phyloP scores from a whole-genome alignment of 2,113 vertebrate species.

The Callipepla californica region DNA sequence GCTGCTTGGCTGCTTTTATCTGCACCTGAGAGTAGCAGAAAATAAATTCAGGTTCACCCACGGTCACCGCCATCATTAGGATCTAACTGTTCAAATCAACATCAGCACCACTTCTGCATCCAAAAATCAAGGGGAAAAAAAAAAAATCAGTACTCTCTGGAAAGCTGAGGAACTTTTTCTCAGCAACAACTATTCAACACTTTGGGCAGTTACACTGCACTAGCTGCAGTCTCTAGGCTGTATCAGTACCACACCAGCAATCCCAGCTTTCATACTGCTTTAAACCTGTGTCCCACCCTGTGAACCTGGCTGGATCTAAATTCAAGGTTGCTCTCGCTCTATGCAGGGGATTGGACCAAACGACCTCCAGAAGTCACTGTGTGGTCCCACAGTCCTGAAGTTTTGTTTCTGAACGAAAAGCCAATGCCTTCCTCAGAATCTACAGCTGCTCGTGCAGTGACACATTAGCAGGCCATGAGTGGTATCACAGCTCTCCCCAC shows the following conservation, averaged over 20 bases:
- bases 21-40: slow-evolving; percentile 78
- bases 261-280: background rate
- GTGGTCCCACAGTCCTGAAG: background rate
- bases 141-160: background rate
- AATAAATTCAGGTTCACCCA: background rate
- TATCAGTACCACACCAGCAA: background rate
- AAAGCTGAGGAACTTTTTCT: background rate
- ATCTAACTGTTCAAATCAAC: background rate
- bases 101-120: background rate
- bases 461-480: background rate
- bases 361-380: background rate
- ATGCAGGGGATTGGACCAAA: background rate
- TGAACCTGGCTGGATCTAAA: background rate
- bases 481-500: background rate
- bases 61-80: background rate
- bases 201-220: background rate
- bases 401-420: background rate
- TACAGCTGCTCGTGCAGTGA: background rate
- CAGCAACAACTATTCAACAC: background rate
- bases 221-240: background rate
- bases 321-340: background rate
- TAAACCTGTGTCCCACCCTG: background rate
- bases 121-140: background rate
- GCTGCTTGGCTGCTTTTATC: slow-evolving; percentile 87
- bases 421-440: background rate